Percentiles rank a stretch among this genome's conserved stretches.
Evolutionary conservation across 2,797 vertebrate genomes (phyloP).

Genomic region (Jordanella pulchra): DNA sequence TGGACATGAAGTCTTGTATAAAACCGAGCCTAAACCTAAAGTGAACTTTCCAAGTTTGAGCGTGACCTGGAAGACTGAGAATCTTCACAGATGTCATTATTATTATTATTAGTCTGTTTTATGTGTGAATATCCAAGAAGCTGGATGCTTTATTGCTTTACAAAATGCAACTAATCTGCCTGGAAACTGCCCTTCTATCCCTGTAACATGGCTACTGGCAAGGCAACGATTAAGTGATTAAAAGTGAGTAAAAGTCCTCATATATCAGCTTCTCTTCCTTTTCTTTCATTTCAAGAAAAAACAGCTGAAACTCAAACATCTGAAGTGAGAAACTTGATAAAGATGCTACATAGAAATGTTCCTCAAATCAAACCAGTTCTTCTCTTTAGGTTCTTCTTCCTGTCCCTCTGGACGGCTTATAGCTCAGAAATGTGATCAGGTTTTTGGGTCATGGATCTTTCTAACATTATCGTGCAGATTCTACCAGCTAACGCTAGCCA

Average conservation of each 20-base stretch:
- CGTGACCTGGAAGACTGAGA: too few relatives aligned
- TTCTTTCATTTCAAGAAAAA: background rate
- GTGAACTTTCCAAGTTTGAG: too few relatives aligned
- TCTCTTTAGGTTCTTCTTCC: slow-evolving; percentile 12
- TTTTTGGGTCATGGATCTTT: slow-evolving; percentile 56
- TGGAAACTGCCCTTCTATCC: slow-evolving; percentile 56
- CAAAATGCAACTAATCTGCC: slow-evolving; percentile 44
- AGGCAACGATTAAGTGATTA: too few relatives aligned
- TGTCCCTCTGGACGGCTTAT: slow-evolving; percentile 23
- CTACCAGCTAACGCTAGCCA: slow-evolving; percentile 79
- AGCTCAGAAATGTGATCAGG: slow-evolving; percentile 69
- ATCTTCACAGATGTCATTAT: too few relatives aligned
- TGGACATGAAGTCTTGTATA: too few relatives aligned
- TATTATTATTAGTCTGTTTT: background rate
- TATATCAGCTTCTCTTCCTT: background rate
- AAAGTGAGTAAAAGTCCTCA: background rate
- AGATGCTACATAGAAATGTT: slow-evolving; percentile 61
- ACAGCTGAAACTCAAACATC: background rate
- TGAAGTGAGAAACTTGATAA: slow-evolving; percentile 16
- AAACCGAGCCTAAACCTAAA: too few relatives aligned
- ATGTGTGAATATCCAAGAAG: slow-evolving; percentile 17
- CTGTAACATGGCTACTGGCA: slow-evolving; percentile 62
- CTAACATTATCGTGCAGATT: slow-evolving; percentile 71
- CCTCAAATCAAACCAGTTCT: slow-evolving; percentile 28
- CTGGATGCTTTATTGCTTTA: slow-evolving; percentile 75